Evolutionary conservation across 2,797 vertebrate genomes (phyloP), one percentile per base, ranked within the genome.

Genomic region (Emydoidea blandingii): DNA sequence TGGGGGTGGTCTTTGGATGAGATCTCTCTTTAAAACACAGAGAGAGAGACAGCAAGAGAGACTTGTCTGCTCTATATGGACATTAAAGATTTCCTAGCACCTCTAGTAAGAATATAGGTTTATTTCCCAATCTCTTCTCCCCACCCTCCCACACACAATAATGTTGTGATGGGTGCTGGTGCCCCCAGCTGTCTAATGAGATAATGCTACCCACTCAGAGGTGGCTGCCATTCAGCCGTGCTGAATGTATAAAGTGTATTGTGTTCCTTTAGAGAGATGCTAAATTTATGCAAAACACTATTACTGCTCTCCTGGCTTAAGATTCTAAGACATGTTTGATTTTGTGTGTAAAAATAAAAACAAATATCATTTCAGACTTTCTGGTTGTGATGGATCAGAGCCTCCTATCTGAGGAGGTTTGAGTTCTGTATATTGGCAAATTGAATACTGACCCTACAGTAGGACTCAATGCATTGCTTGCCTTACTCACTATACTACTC

Each of bases 301-400:
- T 6, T 88, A 54, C 87, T 84, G 12, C n/a, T 92, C 54, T 47
- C 50, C 47, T 81, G 19, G 25, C 49, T 59, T 44, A 85, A 78
- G 49, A 94, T 84, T 44, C 81, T 27, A 21, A 83, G 83, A 47
- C 15, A 44, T 79, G 44, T 15, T 34, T 54, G 53, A 68, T 23
- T 44, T 79, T 11, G 10, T 87, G 79, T 79, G 72, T 68, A 79
- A 92, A 92, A 92, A 91, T 72, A 65, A 68, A 83, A 53, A 83
- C 44, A 95, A 93, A 89, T 14, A 3, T 1, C 23, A 56, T 18
- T 95, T 91, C 85, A 82, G 79, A 81, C 5, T 29, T 11, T 44
- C 18, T 89, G 81, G 72, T 11, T 59, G 78, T 84, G 81, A 83
- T 92, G 91, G 78, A 85, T 34, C 34, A 74, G 41, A 74, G 21